Conservation (phyloP, 2,113 vertebrate genomes). For the Herpetotheres cachinnans region DNA sequence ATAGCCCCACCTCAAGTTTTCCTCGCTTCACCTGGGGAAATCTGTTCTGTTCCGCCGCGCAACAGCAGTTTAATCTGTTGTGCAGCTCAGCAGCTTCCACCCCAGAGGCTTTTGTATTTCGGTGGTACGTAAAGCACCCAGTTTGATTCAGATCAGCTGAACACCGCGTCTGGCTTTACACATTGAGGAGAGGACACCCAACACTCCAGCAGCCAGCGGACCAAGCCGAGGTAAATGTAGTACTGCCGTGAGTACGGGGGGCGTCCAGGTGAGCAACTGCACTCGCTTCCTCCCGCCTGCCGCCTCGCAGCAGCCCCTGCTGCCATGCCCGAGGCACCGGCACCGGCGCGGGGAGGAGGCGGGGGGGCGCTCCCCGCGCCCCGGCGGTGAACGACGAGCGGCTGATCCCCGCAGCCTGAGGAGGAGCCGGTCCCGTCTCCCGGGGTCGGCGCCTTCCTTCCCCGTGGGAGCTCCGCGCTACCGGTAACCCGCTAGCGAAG, state of each 20-base stretch:
- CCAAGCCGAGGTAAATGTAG: background rate
- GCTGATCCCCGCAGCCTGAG: background rate
- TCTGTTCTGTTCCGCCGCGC: background rate
- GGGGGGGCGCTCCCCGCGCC: background rate
- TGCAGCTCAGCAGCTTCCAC: background rate
- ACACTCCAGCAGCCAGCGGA: background rate
- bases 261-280: background rate
- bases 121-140: background rate
- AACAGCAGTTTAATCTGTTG: background rate
- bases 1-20: background rate
- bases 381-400: background rate
- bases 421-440: background rate
- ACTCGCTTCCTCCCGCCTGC: background rate
- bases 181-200: background rate
- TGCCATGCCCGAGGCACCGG: background rate
- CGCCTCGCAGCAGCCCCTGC: background rate
- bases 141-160: background rate
- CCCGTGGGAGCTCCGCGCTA: background rate
- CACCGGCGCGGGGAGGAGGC: background rate
- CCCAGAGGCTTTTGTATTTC: background rate
- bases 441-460: background rate
- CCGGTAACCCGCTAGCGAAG: background rate
- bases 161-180: background rate
- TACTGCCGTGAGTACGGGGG: accelerated
- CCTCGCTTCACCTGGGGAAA: background rate